These are phyloP conservation scores for Mus spretus DNA, from an alignment of 2,797 vertebrate species.

Conservation along the genomic window DNA sequence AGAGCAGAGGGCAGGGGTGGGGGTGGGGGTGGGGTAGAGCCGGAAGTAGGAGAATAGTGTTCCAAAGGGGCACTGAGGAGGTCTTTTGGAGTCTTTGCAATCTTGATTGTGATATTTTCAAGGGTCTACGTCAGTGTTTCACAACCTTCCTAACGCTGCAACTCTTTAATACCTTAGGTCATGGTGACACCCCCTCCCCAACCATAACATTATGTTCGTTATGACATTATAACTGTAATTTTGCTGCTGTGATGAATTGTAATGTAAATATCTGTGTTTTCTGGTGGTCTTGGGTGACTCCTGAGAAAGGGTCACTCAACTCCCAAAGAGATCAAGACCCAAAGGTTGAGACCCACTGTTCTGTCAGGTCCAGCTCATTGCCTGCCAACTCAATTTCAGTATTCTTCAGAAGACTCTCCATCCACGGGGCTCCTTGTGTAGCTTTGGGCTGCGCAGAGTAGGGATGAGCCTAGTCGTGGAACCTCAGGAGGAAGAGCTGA, in stretches of 20 bases:
- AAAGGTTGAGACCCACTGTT: background rate
- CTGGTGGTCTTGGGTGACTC: background rate
- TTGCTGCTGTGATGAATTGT: background rate
- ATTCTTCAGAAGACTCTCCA: background rate
- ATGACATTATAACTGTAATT: background rate
- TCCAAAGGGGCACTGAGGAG: too few relatives aligned
- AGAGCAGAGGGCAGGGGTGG: too few relatives aligned
- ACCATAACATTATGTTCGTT: background rate
- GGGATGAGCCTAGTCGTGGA: background rate
- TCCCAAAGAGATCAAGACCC: background rate
- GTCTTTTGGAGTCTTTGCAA: background rate
- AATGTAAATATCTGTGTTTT: background rate
- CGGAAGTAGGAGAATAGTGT: background rate
- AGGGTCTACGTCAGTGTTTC: background rate
- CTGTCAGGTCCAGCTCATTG: background rate
- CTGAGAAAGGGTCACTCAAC: background rate
- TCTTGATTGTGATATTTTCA: background rate
- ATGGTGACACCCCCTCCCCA: background rate
- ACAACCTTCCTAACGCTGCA: background rate
- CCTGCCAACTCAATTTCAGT: background rate
- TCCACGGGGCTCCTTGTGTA: background rate
- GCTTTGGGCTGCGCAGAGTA: background rate
- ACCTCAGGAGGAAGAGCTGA: background rate
- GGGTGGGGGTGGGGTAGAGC: too few relatives aligned
- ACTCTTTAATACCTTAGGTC: background rate